These are phyloP conservation scores for Corvus cornix DNA, from an alignment of 2,113 vertebrate genomes.

Conservation along the genomic window DNA sequence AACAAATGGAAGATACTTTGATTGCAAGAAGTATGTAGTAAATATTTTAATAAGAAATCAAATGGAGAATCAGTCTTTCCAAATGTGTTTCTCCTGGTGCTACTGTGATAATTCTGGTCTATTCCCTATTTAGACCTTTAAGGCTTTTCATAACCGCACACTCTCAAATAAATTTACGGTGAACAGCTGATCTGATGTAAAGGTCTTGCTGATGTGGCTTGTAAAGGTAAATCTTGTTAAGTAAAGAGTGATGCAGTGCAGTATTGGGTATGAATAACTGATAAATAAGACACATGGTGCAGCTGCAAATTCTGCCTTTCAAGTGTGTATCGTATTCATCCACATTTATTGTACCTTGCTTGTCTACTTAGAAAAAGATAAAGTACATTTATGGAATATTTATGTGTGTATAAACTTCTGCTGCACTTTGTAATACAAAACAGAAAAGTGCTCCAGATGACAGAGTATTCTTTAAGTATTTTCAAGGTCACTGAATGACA, in stretches of 20 bases:
- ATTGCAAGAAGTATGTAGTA: background rate
- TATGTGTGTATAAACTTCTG: background rate
- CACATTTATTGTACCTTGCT: background rate
- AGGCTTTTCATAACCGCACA: background rate
- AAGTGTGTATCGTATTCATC: background rate
- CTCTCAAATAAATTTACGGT: background rate
- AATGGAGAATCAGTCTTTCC: background rate
- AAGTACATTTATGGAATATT: slow-evolving; percentile 6
- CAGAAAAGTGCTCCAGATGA: background rate
- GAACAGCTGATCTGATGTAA: background rate
- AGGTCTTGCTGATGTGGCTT: background rate
- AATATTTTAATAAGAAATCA: background rate
- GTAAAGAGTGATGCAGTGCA: background rate
- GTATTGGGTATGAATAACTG: background rate
- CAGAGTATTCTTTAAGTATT: background rate
- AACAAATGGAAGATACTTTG: background rate
- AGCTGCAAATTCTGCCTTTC: slow-evolving; percentile 24
- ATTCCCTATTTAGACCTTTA: background rate
- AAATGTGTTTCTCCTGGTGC: background rate
- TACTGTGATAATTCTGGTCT: background rate
- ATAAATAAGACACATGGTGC: background rate
- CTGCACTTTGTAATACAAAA: background rate
- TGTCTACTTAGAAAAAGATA: background rate
- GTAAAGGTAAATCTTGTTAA: background rate
- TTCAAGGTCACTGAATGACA: background rate